Conservation (phyloP, 2,113 vertebrate genomes). For the Zosterops japonicus region DNA sequence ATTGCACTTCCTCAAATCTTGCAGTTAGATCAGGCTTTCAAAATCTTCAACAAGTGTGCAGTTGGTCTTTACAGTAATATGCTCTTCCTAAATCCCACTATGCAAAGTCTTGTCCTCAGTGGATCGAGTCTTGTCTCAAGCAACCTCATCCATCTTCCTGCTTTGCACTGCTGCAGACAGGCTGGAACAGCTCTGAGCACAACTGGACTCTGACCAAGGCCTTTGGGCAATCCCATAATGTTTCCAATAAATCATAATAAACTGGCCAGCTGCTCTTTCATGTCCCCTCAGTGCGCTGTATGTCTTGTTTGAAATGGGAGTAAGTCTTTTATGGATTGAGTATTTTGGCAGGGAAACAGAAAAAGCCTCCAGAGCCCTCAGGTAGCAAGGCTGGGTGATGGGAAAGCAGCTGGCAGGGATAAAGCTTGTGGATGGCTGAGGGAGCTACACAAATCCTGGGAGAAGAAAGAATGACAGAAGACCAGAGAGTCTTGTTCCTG, state of each 20-base stretch:
- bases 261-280: conserved; percentile 25
- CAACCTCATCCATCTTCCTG: conserved; percentile 2
- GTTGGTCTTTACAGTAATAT: background rate
- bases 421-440: background rate
- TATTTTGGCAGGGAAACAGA: background rate
- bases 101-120: background rate
- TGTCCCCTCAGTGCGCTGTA: background rate
- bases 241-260: conserved; percentile 44
- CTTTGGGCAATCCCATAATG: conserved; percentile 18
- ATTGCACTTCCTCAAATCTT: background rate
- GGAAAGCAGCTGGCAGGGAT: background rate
- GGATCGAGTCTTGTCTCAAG: background rate
- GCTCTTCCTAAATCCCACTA: background rate
- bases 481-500: background rate
- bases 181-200: background rate
- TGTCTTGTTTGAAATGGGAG: conserved; percentile 1
- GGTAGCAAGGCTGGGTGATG: background rate
- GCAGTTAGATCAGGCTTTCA: background rate
- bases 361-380: background rate
- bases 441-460: rapidly evolving
- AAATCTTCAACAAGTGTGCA: background rate
- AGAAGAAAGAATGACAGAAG: background rate
- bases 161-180: background rate
- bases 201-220: conserved; percentile 15
- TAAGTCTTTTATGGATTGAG: background rate